Evolutionary conservation across 2,113 vertebrate species (phyloP).

Genomic region (rabbit (Oryctolagus cuniculus)): DNA sequence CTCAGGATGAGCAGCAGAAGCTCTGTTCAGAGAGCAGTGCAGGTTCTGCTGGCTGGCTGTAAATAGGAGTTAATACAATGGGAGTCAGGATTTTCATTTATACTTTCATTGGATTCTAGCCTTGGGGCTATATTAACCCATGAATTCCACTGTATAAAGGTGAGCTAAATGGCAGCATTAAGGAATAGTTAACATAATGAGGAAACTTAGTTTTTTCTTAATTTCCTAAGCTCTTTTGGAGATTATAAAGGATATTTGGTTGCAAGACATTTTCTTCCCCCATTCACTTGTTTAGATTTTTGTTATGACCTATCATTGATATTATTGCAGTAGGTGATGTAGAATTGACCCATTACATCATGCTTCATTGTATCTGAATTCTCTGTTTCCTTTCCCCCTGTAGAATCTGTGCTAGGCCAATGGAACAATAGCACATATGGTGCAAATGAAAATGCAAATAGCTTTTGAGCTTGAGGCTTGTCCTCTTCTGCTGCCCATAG

Average conservation of each 20-base stretch:
- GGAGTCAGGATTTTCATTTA: constrained; percentile 25
- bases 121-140: background rate
- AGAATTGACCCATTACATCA: background rate
- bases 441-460: background rate
- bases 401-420: background rate
- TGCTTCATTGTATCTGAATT: background rate
- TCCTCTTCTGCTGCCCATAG: background rate
- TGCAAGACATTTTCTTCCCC: background rate
- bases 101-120: background rate
- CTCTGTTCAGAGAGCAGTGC: constrained; percentile 62
- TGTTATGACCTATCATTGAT: background rate
- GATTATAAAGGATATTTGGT: background rate
- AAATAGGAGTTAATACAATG: constrained; percentile 36
- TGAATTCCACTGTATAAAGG: constrained; percentile 26
- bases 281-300: background rate
- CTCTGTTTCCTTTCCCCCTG: background rate
- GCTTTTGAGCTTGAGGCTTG: background rate
- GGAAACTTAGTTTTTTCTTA: background rate
- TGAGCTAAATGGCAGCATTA: constrained; percentile 19
- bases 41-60: constrained; percentile 35
- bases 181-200: constrained; percentile 12
- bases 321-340: background rate
- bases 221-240: constrained; percentile 22
- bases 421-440: background rate
- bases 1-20: constrained; percentile 60